Evolutionary conservation across 64 coral and sea anemone species (phyloP).

Genomic region (Actinia tenebrosa): DNA sequence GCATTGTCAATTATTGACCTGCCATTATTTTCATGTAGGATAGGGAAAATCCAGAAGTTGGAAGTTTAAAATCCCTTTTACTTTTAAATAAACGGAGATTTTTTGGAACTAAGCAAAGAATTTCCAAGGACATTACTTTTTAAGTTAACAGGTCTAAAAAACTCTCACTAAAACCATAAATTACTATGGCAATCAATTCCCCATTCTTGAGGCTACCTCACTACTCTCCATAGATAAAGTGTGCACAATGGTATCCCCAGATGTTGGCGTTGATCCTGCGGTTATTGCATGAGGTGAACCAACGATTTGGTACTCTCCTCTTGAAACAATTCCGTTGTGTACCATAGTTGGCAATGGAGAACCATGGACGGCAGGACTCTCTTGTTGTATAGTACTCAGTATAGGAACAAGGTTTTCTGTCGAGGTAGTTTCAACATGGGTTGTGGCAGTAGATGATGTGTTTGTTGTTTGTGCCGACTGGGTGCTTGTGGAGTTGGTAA

Average conservation of each 20-base stretch:
- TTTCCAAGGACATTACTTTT: not conserved
- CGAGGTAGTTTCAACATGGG: conserved; percentile 54
- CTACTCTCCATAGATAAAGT: conserved; percentile 30
- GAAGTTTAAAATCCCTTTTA: too few relatives aligned
- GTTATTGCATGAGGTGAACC: conserved; percentile 64
- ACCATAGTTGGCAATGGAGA: conserved; percentile 87
- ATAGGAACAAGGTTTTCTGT: conserved; percentile 73
- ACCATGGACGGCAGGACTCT: conserved; percentile 70
- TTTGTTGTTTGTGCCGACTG: conserved; percentile 51
- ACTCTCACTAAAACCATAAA: conserved; percentile 1
- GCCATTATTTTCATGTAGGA: too few relatives aligned
- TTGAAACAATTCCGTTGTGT: conserved; percentile 63
- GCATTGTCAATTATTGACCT: too few relatives aligned
- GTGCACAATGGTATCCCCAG: conserved; percentile 44
- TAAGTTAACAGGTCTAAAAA: not conserved
- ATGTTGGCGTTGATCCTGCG: conserved; percentile 6
- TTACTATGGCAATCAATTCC: conserved; percentile 29
- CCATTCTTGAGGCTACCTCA: conserved; percentile 30
- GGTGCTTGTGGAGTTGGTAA: conserved; percentile 59
- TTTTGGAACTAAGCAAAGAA: not conserved
- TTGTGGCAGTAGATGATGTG: conserved; percentile 48
- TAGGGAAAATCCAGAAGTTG: too few relatives aligned
- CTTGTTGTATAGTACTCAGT: conserved; percentile 61
- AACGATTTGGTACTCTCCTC: conserved; percentile 54
- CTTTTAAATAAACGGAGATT: not conserved